Evolutionary conservation across 2,888 invertebrate species (phyloP), one percentile per base, ranked within the genome.

Genomic region (Athalia cordata): DNA sequence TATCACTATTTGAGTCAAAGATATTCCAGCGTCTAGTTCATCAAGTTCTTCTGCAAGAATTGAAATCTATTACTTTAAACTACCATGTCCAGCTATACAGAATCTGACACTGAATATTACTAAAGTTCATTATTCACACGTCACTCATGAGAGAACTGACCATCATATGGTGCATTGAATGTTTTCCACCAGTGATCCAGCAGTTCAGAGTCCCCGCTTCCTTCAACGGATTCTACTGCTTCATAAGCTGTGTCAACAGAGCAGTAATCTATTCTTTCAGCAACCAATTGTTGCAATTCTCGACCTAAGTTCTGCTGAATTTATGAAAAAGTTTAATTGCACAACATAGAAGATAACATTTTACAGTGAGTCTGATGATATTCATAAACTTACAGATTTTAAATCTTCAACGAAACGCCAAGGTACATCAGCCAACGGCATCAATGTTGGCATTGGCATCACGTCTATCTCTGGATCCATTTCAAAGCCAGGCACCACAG

Each of bases 241-340:
- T 94, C 93, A 79, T 91, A 92, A 61, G 92, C 92, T 62, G 91
- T 90, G 85, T 94, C 94, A 77, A 94, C 93, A 77, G 92, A 93
- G 81, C 92, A 91, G 86, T 91, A 92, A 62, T 93, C 93, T 59
- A 93, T 92, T 70, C 93, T 91, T 77, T 88, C 88, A n/a, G 86
- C 83, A 7, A 89, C 83, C 55, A 89, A 78, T 77, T 87, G 85
- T 77, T 86, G 83, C 15, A 89, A 81, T 79, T 87, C 85, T 8
- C 79, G 50, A n/a, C 83, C 80, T 61, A 89, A 79, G 80, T 80
- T 87, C 61, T 82, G 84, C 85, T 85, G 76, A 49, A 50, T 50
- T 62, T 29, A 62, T 49, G 59, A 72, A 1, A n/a, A 59, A 57
- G 59, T 43, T 47, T 15, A 72, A 47, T 68, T 8, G 47, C 7